Evolutionary conservation across 2,888 invertebrate genomes (phyloP), one percentile per base, ranked within the genome.

Genomic region (Dasypolia templi): DNA sequence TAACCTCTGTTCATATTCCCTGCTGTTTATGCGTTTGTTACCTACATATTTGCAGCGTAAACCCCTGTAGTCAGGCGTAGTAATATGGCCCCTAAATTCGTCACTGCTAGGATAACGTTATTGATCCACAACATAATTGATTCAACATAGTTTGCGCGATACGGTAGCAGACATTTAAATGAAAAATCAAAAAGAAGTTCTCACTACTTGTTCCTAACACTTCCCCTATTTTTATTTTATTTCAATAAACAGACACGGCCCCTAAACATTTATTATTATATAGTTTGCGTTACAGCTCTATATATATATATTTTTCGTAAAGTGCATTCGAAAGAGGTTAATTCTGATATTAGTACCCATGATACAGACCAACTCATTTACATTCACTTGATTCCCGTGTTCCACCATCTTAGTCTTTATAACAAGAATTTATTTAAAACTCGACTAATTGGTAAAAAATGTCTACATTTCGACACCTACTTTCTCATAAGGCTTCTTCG

Each of bases 401-500:
- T 93, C 90, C 92, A 92, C 92, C 91, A 85, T 90, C 88, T 90
- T 92, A 94, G 92, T 95, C 93, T 93, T 94, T 92, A 86, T 91
- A 92, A 94, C 93, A 92, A 93, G 93, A 91, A 91, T 91, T 91
- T 90, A 89, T 90, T 93, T 91, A 91, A 92, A 93, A 92, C 88
- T 92, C 88, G 91, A 92, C 93, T 94, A 94, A 92, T 92, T 93
- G 93, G 95, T 95, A 94, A 93, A 95, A 96, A 95, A 95, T 92
- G 90, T 90, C 95, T 95, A 95, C 93, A 84, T 91, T 89, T 91
- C 91, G 93, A 93, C 93, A 92, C 91, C 95, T 96, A 96, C 94
- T 90, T 91, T 94, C 91, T 95, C 91, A 96, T 96, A 96, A 96
- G 96, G 96, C 96, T 96, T 95, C 95, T 95, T 96, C 92, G 90